phyloP scores from a whole-genome alignment of 2,888 invertebrate genomes.

The Drosophila tanythrix region DNA sequence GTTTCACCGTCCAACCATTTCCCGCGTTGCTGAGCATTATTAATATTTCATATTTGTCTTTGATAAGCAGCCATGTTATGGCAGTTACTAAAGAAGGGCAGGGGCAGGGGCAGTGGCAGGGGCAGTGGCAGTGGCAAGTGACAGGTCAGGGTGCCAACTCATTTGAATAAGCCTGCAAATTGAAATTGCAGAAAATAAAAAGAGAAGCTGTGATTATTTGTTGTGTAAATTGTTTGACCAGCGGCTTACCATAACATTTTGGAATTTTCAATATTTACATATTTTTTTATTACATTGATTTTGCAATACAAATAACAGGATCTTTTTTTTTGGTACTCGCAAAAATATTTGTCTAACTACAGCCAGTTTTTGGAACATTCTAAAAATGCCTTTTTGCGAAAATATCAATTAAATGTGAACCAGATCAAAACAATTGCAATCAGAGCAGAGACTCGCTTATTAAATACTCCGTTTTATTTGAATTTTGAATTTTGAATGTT shows the following conservation, averaged over 20 bases:
- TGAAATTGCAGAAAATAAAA: conserved; percentile 46
- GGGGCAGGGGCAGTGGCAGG: too few relatives aligned
- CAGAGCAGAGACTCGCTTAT: background rate
- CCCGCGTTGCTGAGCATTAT: conserved; percentile 52
- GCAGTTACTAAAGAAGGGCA: background rate
- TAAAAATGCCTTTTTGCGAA: background rate
- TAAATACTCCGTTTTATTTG: background rate
- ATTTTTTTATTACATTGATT: background rate
- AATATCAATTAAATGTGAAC: background rate
- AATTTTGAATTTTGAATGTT: background rate
- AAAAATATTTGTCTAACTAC: background rate
- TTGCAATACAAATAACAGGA: background rate
- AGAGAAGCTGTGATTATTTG: conserved; percentile 1
- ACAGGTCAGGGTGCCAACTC: conserved; percentile 12
- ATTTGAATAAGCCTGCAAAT: conserved; percentile 62
- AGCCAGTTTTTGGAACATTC: background rate
- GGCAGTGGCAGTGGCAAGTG: too few relatives aligned
- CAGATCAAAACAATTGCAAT: background rate
- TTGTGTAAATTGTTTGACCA: background rate
- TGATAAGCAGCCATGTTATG: conserved; percentile 62
- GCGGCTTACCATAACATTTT: background rate
- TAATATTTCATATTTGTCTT: conserved; percentile 80
- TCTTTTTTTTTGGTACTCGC: background rate
- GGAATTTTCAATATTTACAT: background rate
- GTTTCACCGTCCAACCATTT: background rate